Conservation (phyloP, 2,113 vertebrate species). For the Microcebus griseorufus region DNA sequence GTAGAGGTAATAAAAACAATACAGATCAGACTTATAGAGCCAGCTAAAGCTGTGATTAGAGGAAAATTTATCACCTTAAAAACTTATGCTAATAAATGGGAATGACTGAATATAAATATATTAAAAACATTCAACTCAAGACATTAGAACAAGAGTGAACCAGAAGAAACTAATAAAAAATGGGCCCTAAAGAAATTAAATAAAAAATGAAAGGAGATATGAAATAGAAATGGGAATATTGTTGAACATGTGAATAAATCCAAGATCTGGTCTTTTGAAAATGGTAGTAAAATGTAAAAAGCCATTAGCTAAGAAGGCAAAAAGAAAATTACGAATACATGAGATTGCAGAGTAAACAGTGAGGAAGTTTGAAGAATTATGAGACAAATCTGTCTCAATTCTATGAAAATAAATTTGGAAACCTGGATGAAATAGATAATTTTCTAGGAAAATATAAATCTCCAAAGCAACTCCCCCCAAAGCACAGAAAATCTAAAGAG, state of each 20-base stretch:
- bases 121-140: neutral
- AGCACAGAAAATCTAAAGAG: neutral
- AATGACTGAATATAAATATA: neutral
- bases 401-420: constrained; percentile 19
- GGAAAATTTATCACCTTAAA: neutral
- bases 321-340: neutral
- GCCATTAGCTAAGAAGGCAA: neutral
- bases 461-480: neutral
- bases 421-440: neutral
- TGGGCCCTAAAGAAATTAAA: neutral
- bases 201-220: neutral
- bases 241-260: neutral
- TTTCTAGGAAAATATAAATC: neutral
- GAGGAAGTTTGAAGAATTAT: neutral
- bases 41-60: neutral
- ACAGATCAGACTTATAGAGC: neutral
- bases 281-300: neutral
- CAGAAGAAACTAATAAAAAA: neutral
- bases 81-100: neutral
- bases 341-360: neutral
- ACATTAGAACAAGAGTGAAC: neutral
- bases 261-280: neutral
- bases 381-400: neutral
- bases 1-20: neutral
- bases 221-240: neutral